Evolutionary conservation across 2,888 invertebrate genomes (phyloP), one percentile per base, ranked within the genome.

Genomic region (Tenthredo livida): DNA sequence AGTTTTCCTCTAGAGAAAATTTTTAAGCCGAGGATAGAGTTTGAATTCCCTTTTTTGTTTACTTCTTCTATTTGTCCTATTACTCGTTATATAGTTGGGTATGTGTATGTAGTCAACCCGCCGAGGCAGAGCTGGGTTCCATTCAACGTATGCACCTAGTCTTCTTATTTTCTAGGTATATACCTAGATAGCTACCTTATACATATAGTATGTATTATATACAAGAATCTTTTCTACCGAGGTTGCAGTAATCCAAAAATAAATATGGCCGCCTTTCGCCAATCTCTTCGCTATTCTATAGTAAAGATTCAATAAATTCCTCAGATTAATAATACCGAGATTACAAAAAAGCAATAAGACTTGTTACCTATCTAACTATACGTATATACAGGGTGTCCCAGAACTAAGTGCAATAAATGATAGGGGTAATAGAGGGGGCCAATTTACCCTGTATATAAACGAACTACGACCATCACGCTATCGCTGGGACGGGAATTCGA

Each of bases 151-250:
- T 17, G n/a, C 29, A 33, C 47, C 47, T 70, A 43, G 40, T 73
- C 43, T 73, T 40, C 21, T 40, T 43, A 73, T 73, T 73, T 73
- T 73, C 73, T 73, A 21, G n/a, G n/a, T 47, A 15, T 40, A 25
- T 21, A 25, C 17, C 15, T 33, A 33, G 33, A 33, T 5, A 33
- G 12, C 12, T 33, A 1, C 33, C 17, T 37, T 37, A 37, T 17
- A 29, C n/a, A n/a, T n/a, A 2, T 29, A 29, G 29, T 29, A 29
- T 1, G 29, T 29, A 29, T 1, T 25, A 61, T 12, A 2, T 29
- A 29, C 4, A 33, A 67, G 67, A 67, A 67, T 67, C 67, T 67
- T 67, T 67, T 67, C 67, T 6, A 17, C 67, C 15, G 33, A 67
- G 67, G 12, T 29, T 33, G 33, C n/a, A n/a, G n/a, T 67, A 33